Base-by-base conservation (phyloP, 2,888 invertebrate genomes). In the Drosophila acutilabella region DNA sequence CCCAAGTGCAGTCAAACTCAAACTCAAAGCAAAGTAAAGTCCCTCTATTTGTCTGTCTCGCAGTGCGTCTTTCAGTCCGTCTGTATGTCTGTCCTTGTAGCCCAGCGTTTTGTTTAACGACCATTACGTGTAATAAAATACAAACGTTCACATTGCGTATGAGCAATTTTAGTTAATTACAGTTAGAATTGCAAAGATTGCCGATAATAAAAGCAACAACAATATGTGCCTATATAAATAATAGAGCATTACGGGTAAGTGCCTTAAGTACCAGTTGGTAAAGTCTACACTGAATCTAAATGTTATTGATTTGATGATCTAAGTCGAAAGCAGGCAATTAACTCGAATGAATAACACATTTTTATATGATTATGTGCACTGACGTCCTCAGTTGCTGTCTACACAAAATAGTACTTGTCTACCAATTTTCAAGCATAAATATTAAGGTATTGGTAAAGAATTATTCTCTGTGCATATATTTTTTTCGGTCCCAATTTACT, bases 31-130 rank as follows among this genome's bases (percentile, higher is more conserved):
- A 56, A 44, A 51, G 36, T 33, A n/a, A 30, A 38, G 13, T 36
- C 36, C 0, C 11, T 33, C 33, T 6, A 6, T 30, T 8, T 8
- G 30, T 30, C 30, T 36, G 36, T 13, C 36, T 36, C 11, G 30
- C 48, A 58, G 58, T 10, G 3, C 48, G 30, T 33, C 36, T 38
- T 3, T 38, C 18, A 7, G 30, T 33, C 36, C 8, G 13, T 38
- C 41, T 2, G 30, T 0, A 8, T 18, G 50, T 36, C 56, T 59
- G 44, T 38, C 51, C 40, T 33, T 16, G 41, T 38, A 48, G 40
- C 69, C 33, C 50, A 47, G 44, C 77, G 61, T 45, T 80, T 69
- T 67, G 47, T 59, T 68, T 78, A 78, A 84, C 78, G 74, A 64
- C 65, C 65, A 64, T 67, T 67, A 62, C 50, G 61, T 45, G 72